Evolutionary conservation across 2,113 vertebrate species (phyloP).

Genomic region (Ceuthmochares aereus): DNA sequence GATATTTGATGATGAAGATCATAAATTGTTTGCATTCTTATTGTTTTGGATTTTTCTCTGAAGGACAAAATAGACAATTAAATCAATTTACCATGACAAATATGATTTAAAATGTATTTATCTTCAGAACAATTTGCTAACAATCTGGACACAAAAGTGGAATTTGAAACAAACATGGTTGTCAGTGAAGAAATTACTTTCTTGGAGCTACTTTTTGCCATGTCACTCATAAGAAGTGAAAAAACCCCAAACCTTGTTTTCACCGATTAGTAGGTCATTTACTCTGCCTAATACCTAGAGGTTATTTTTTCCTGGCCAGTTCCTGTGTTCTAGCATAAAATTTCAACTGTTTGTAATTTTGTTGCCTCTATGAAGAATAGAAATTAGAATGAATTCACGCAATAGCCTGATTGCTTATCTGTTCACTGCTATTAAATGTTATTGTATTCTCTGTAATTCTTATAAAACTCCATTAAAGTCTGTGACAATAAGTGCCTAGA

Average conservation of each 20-base stretch:
- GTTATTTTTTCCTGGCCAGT: background rate
- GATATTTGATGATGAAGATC: background rate
- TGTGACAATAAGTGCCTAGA: background rate
- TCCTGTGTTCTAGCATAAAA: background rate
- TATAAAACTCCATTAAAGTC: background rate
- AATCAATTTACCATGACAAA: accelerated
- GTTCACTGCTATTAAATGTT: background rate
- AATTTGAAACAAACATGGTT: background rate
- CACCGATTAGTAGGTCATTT: background rate
- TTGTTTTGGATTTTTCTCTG: background rate
- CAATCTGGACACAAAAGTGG: background rate
- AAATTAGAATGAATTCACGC: background rate
- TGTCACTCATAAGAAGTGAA: accelerated
- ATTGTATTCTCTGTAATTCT: background rate
- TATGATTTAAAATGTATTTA: background rate
- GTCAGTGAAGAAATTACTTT: background rate
- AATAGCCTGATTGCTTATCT: background rate
- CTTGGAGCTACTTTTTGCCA: background rate
- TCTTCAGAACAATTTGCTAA: background rate
- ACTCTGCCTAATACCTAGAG: background rate
- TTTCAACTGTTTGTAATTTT: background rate
- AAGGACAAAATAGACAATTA: background rate
- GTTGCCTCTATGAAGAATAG: background rate
- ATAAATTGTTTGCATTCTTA: background rate
- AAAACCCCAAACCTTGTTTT: background rate